These are phyloP conservation scores for Loripinus fragilis DNA, from an alignment of 2,888 invertebrate species.

Conservation along the genomic window DNA sequence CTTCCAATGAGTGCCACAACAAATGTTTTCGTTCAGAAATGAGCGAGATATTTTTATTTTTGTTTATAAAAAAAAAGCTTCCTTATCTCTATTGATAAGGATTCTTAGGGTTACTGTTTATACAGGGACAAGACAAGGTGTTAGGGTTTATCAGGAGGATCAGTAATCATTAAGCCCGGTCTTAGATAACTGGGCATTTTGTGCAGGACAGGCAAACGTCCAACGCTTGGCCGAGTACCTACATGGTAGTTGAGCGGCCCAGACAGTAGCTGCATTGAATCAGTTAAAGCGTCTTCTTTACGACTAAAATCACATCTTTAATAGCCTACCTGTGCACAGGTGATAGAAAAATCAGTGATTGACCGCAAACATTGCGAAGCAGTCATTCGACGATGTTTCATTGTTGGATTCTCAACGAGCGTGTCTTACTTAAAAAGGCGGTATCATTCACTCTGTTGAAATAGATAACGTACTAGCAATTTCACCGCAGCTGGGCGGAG, in stretches of 20 bases:
- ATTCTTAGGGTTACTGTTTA: conserved; percentile 4
- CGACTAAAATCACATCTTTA: not conserved
- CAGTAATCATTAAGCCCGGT: conserved; percentile 14
- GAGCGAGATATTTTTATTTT: too few relatives aligned
- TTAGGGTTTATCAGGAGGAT: conserved; percentile 3
- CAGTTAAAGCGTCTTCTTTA: conserved; percentile 6
- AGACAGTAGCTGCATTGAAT: conserved; percentile 17
- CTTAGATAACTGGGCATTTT: conserved; percentile 4
- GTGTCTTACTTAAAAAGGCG: conserved; percentile 13
- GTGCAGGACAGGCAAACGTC: not conserved
- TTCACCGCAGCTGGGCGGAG: conserved; percentile 36
- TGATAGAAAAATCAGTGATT: conserved; percentile 3
- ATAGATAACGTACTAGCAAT: conserved; percentile 30
- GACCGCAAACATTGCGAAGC: not conserved
- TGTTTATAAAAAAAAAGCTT: too few relatives aligned
- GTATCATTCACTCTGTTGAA: conserved; percentile 34
- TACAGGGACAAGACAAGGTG: not conserved
- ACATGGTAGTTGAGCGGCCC: not conserved
- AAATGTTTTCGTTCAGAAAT: too few relatives aligned
- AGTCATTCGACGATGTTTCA: conserved; percentile 1
- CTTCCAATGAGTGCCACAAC: too few relatives aligned
- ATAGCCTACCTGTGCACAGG: conserved; percentile 20
- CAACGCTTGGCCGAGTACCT: conserved; percentile 1
- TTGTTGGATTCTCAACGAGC: conserved; percentile 20
- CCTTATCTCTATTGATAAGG: too few relatives aligned